Conservation (phyloP, 2,797 vertebrate genomes). For the Eutrigla gurnardus region DNA sequence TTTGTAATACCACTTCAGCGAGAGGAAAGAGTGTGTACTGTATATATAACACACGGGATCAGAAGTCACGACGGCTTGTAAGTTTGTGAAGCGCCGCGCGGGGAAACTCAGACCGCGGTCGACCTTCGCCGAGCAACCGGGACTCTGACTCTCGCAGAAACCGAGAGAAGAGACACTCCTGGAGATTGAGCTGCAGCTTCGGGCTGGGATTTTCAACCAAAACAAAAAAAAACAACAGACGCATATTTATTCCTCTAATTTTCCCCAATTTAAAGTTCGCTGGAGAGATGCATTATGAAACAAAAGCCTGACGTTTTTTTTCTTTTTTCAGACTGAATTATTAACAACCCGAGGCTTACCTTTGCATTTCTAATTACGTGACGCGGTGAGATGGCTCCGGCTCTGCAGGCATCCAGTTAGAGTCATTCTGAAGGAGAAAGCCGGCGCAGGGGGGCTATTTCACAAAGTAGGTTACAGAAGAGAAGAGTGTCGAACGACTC, state of each 20-base stretch:
- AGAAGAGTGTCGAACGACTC: constrained; percentile 25
- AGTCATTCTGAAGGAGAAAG: constrained; percentile 63
- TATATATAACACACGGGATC: constrained; percentile 42
- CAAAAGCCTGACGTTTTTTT: constrained; percentile 55
- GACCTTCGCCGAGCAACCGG: constrained; percentile 35
- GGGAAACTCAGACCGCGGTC: constrained; percentile 38
- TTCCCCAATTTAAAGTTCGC: constrained; percentile 76
- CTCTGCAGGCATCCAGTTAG: constrained; percentile 61
- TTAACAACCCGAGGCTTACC: constrained; percentile 73
- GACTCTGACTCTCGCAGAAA: constrained; percentile 36
- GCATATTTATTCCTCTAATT: constrained; percentile 70
- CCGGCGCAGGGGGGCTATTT: constrained; percentile 32
- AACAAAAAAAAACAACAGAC: constrained; percentile 61
- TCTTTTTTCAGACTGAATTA: constrained; percentile 59
- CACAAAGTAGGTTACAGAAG: constrained; percentile 63
- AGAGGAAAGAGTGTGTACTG: constrained; percentile 30
- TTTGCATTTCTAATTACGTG: constrained; percentile 78
- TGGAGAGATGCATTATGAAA: constrained; percentile 70
- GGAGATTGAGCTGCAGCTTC: constrained; percentile 53
- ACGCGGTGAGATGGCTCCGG: constrained; percentile 36
- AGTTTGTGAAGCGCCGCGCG: constrained; percentile 1
- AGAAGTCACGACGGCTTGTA: constrained; percentile 38
- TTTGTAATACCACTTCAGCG: constrained; percentile 50
- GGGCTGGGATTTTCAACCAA: constrained; percentile 60
- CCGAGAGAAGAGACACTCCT: constrained; percentile 22